Percentiles rank a stretch among this genome's conserved stretches.
These are phyloP conservation scores for Dipodomys merriami DNA, from an alignment of 2,113 vertebrate genomes.

Conservation along the genomic window DNA sequence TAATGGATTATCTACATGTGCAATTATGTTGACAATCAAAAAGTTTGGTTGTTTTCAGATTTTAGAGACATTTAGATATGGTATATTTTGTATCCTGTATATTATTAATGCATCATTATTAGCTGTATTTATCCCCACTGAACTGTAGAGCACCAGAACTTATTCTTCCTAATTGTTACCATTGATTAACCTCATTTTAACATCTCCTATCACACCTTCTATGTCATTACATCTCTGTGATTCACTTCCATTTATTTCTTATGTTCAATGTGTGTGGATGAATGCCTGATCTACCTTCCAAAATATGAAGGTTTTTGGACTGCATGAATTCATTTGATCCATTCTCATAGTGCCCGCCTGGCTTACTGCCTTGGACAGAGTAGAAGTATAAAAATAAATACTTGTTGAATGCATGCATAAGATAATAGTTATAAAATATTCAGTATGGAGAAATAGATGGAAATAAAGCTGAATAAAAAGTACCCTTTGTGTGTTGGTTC, in stretches of 20 bases:
- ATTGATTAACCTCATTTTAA: background rate
- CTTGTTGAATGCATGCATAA: conserved; percentile 4
- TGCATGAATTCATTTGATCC: background rate
- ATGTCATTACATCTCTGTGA: background rate
- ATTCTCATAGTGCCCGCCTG: background rate
- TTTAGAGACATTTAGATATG: background rate
- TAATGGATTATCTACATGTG: background rate
- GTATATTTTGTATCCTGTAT: background rate
- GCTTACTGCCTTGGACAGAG: background rate
- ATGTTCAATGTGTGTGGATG: background rate
- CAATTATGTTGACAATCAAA: background rate
- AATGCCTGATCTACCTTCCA: background rate
- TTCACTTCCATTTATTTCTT: background rate
- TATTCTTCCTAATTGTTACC: background rate
- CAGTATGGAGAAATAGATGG: background rate
- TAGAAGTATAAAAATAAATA: background rate
- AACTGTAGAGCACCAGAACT: background rate
- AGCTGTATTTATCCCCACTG: background rate
- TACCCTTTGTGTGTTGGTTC: background rate
- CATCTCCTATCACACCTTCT: fast-evolving
- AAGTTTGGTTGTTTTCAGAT: background rate
- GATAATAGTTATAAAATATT: background rate
- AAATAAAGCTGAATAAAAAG: conserved; percentile 14
- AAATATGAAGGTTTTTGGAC: background rate
- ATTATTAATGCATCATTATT: background rate